These are phyloP conservation scores for Indicator indicator DNA, from an alignment of 2,113 vertebrate genomes.

Conservation along the genomic window DNA sequence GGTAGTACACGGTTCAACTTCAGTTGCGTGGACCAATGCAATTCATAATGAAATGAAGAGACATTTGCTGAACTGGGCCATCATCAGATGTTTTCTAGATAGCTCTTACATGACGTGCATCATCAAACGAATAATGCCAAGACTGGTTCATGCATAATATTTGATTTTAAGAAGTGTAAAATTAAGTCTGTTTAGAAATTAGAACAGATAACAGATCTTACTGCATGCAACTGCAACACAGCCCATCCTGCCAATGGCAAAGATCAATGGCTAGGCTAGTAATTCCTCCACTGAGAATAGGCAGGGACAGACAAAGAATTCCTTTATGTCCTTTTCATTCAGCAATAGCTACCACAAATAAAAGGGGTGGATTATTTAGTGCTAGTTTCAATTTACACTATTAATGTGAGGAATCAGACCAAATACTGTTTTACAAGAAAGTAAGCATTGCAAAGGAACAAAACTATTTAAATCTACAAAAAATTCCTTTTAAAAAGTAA, in stretches of 20 bases:
- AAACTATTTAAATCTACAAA: not conserved
- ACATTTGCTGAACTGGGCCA: not conserved
- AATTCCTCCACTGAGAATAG: slow-evolving; percentile 23
- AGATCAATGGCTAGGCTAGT: not conserved
- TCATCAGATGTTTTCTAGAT: not conserved
- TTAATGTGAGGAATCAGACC: not conserved
- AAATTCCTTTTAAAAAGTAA: not conserved
- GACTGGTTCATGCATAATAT: not conserved
- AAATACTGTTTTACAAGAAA: not conserved
- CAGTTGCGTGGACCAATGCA: not conserved
- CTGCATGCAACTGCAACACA: not conserved
- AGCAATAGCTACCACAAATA: not conserved
- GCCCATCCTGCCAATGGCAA: not conserved
- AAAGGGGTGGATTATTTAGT: not conserved
- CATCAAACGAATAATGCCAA: not conserved
- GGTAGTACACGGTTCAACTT: not conserved
- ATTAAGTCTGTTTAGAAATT: not conserved
- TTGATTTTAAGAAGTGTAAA: not conserved
- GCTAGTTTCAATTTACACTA: not conserved
- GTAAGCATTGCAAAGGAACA: not conserved
- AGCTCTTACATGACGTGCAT: not conserved
- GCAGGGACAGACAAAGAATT: not conserved
- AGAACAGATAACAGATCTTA: not conserved
- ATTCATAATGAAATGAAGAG: not conserved
- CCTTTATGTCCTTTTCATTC: not conserved